Evolutionary conservation across 2,113 vertebrate species (phyloP).

Genomic region (Labeo catla): DNA sequence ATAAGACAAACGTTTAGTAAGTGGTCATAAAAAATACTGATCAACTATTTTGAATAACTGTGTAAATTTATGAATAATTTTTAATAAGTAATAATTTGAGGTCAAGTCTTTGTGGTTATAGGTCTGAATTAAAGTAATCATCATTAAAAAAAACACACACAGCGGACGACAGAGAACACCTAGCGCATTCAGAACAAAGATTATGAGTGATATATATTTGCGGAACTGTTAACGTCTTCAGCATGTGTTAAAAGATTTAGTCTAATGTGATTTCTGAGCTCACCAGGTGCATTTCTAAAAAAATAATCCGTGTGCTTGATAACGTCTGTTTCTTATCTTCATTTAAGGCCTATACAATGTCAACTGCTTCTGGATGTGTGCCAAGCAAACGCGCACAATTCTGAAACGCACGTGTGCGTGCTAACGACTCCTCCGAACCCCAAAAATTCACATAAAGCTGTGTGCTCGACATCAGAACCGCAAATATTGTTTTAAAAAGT

Average conservation of each 20-base stretch:
- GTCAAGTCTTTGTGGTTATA: not conserved
- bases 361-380: constrained; percentile 11
- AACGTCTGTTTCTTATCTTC: constrained; percentile 5
- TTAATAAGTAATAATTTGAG: not conserved
- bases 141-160: not conserved
- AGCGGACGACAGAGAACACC: not conserved
- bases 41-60: not conserved
- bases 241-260: not conserved
- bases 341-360: constrained; percentile 17
- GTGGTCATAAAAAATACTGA: not conserved
- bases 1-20: not conserved
- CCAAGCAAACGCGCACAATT: not conserved
- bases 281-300: constrained; percentile 26
- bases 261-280: constrained; percentile 5
- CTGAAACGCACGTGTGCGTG: not conserved
- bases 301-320: not conserved
- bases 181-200: constrained; percentile 1
- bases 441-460: not conserved
- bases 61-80: not conserved
- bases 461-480: not conserved
- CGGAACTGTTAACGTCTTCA: constrained; percentile 7
- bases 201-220: not conserved
- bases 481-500: constrained; percentile 28
- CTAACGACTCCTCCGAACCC: not conserved
- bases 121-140: not conserved